Percentiles rank a stretch among this genome's conserved stretches.
Conservation (phyloP, 2,113 vertebrate genomes). For the Malurus elegans region DNA sequence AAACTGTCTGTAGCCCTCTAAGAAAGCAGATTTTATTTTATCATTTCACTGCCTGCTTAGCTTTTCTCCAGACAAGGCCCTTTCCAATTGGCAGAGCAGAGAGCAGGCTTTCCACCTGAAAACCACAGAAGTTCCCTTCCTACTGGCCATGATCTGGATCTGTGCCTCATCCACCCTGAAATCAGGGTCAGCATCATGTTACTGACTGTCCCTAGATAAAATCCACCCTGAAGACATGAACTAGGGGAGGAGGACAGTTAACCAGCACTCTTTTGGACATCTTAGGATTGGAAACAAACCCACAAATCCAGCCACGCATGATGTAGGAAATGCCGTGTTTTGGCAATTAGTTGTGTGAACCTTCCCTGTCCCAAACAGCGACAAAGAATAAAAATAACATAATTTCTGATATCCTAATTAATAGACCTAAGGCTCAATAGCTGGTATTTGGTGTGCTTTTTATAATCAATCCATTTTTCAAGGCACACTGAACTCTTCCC, state of each 20-base stretch:
- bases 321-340: background rate
- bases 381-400: background rate
- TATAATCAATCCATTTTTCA: background rate
- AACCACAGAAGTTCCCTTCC: background rate
- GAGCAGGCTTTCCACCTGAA: background rate
- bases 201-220: background rate
- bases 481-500: background rate
- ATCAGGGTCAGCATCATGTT: background rate
- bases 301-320: background rate
- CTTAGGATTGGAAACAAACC: background rate
- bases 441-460: background rate
- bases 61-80: background rate
- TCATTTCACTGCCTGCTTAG: background rate
- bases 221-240: background rate
- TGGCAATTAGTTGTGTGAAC: background rate
- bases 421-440: background rate
- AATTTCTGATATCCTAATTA: background rate
- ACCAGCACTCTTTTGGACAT: rapidly evolving
- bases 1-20: background rate
- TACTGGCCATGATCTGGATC: background rate
- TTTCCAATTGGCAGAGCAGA: background rate
- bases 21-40: background rate
- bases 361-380: background rate
- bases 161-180: background rate
- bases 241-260: rapidly evolving